Evolutionary conservation across 2,888 invertebrate genomes (phyloP).

Genomic region (Melanostoma scalare): DNA sequence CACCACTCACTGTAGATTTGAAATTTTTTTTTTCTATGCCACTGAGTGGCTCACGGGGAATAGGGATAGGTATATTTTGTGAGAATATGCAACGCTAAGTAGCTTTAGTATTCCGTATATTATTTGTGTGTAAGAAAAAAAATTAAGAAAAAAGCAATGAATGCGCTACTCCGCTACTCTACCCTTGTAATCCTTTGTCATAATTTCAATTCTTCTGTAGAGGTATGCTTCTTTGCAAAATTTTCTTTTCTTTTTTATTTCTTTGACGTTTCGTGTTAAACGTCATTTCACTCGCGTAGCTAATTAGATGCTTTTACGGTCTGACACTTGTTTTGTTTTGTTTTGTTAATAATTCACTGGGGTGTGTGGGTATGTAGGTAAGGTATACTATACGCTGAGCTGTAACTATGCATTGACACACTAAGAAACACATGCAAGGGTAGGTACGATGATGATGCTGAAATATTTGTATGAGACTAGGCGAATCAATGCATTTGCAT

Average conservation of each 20-base stretch:
- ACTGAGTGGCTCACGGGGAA: constrained; percentile 63
- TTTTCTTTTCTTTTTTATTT: constrained; percentile 18
- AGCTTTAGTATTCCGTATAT: constrained; percentile 43
- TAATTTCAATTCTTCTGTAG: constrained; percentile 22
- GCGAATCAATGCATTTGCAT: constrained; percentile 40
- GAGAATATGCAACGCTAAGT: constrained; percentile 53
- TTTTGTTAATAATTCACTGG: constrained; percentile 52
- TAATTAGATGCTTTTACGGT: constrained; percentile 67
- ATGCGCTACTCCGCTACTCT: not conserved
- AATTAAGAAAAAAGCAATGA: constrained; percentile 36
- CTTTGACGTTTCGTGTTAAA: constrained; percentile 60
- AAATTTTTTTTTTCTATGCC: constrained; percentile 33
- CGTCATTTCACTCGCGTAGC: constrained; percentile 66
- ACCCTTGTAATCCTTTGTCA: constrained; percentile 10
- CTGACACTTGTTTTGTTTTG: constrained; percentile 69
- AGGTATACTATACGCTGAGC: constrained; percentile 3
- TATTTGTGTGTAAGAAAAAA: constrained; percentile 37
- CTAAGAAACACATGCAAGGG: constrained; percentile 31
- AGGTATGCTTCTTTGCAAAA: constrained; percentile 15
- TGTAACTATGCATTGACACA: constrained; percentile 43
- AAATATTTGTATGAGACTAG: constrained; percentile 21
- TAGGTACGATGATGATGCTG: constrained; percentile 18
- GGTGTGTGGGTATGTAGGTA: constrained; percentile 37
- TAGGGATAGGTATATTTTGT: not conserved
- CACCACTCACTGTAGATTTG: constrained; percentile 23